Percentiles rank a stretch among this genome's conserved stretches.
Evolutionary conservation across 1,140 invertebrate species (phyloP).

Genomic region (Trinorchestia longiramus): DNA sequence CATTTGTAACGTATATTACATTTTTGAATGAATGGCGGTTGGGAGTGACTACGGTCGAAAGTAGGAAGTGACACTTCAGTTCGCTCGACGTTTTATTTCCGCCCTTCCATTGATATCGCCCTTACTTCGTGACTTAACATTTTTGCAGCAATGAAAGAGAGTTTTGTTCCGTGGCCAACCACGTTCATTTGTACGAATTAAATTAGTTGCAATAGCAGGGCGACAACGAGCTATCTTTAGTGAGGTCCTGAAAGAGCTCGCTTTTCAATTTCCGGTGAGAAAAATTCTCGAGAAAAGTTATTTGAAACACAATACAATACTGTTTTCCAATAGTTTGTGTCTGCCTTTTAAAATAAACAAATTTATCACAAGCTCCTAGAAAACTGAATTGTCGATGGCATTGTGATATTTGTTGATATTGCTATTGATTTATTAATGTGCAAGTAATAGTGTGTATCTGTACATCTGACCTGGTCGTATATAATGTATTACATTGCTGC

Average conservation of each 20-base stretch:
- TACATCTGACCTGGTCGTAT: too few relatives aligned
- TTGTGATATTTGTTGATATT: not conserved
- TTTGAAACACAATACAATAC: not conserved
- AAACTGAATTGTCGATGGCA: not conserved
- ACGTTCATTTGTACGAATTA: conserved; percentile 44
- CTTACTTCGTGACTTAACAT: conserved; percentile 50
- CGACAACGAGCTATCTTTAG: conserved; percentile 4
- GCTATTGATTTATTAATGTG: too few relatives aligned
- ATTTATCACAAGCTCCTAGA: not conserved
- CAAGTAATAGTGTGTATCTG: too few relatives aligned
- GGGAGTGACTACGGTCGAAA: not conserved
- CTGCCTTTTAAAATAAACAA: not conserved
- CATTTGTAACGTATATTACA: not conserved
- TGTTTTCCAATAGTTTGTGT: not conserved
- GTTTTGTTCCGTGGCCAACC: not conserved
- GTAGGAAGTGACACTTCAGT: conserved; percentile 43
- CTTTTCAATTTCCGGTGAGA: not conserved
- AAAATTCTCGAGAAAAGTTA: not conserved
- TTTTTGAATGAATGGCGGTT: not conserved
- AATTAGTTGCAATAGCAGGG: conserved; percentile 23
- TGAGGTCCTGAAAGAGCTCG: not conserved
- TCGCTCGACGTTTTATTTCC: conserved; percentile 2
- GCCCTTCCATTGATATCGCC: conserved; percentile 42
- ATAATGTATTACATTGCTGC: too few relatives aligned
- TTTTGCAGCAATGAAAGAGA: conserved; percentile 36